Conservation (phyloP, 2,888 invertebrate species). For the Phaedon cochleariae region DNA sequence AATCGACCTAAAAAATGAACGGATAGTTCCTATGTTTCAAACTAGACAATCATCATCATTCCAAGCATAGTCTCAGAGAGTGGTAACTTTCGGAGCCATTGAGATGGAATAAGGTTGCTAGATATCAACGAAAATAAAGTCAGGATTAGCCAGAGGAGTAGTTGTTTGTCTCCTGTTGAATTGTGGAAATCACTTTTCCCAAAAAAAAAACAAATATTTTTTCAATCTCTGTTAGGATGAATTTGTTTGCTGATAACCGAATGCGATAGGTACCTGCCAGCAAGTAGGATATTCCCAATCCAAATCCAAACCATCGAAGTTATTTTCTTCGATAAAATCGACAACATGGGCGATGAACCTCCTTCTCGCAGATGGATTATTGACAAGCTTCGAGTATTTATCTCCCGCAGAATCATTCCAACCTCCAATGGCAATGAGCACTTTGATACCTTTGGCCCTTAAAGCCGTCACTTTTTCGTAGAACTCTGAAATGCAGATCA, state of each 20-base stretch:
- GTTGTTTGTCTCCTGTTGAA: no score
- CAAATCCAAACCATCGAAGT: conserved; percentile 90
- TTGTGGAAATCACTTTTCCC: no score
- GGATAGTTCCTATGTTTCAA: no score
- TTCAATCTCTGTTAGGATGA: no score
- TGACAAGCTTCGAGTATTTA: conserved; percentile 85
- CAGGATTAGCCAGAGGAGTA: no score
- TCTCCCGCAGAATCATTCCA: conserved; percentile 95
- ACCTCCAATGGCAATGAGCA: conserved; percentile 89
- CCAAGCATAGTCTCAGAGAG: no score
- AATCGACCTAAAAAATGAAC: conserved; percentile 75
- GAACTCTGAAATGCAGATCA: conserved; percentile 69
- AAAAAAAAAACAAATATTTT: no score
- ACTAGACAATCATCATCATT: conserved; percentile 11
- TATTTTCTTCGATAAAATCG: conserved; percentile 79
- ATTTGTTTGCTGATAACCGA: no score
- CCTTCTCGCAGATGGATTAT: conserved; percentile 74
- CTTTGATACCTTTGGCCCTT: conserved; percentile 78
- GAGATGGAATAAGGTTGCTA: no score
- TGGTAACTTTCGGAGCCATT: no score
- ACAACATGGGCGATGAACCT: conserved; percentile 79
- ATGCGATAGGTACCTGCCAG: conserved; percentile 76
- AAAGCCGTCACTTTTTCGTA: conserved; percentile 84
- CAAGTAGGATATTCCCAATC: conserved; percentile 96
- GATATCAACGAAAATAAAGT: no score